Evolutionary conservation across 2,113 vertebrate genomes (phyloP).

Genomic region (Cervus canadensis): DNA sequence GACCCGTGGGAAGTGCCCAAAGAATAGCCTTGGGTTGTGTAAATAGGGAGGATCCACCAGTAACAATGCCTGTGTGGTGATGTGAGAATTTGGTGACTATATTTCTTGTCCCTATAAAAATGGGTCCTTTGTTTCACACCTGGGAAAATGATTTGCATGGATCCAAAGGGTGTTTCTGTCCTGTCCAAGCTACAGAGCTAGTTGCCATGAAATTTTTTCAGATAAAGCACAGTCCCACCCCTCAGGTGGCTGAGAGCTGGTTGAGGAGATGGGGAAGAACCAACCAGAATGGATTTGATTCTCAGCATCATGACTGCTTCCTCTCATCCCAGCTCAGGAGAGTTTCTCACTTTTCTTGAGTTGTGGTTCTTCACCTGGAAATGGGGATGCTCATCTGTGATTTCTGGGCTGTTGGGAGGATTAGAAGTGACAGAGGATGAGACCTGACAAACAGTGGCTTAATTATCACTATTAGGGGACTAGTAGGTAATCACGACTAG

Average conservation of each 20-base stretch:
- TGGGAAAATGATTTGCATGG: not conserved
- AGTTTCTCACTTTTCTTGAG: not conserved
- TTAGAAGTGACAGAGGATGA: not conserved
- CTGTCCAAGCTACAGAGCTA: not conserved
- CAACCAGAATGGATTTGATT: accelerated
- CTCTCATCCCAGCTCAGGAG: accelerated
- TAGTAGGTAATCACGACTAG: not conserved
- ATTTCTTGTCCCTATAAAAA: not conserved
- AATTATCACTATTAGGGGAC: not conserved
- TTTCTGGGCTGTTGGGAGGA: not conserved
- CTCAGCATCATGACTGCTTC: accelerated
- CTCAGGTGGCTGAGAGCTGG: not conserved
- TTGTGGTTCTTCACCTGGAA: not conserved
- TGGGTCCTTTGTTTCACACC: not conserved
- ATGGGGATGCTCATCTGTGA: too few relatives aligned
- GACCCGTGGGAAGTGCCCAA: accelerated
- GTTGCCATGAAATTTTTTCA: too few relatives aligned
- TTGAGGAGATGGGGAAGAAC: accelerated
- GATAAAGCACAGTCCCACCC: too few relatives aligned
- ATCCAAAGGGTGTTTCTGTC: not conserved
- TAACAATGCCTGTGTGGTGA: accelerated
- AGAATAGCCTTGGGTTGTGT: too few relatives aligned
- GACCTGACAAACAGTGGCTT: not conserved
- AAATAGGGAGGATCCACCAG: not conserved
- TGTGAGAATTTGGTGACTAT: not conserved